These are phyloP conservation scores for Anoplius nigerrimus DNA, from an alignment of 2,888 invertebrate genomes.

Conservation along the genomic window DNA sequence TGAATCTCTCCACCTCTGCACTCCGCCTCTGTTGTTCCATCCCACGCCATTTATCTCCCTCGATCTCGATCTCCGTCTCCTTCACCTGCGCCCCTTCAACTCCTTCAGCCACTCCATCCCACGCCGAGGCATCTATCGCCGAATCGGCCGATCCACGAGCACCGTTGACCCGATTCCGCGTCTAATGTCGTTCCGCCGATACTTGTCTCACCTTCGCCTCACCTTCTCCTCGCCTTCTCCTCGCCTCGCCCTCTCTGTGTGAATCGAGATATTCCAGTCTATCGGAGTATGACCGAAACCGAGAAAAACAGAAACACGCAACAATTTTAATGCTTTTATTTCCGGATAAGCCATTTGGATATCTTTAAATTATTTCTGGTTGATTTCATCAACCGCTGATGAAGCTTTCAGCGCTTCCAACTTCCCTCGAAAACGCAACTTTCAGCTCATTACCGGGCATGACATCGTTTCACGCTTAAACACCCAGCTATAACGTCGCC, in stretches of 20 bases:
- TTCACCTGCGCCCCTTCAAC: constrained; percentile 10
- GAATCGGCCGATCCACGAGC: constrained; percentile 30
- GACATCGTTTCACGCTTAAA: too few species aligned
- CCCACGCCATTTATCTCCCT: constrained; percentile 1
- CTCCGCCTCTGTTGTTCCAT: constrained; percentile 9
- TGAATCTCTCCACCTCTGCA: constrained; percentile 12
- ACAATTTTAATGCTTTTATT: too few species aligned
- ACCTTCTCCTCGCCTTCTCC: constrained; percentile 23
- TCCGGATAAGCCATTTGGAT: too few species aligned
- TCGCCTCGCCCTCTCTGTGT: constrained; percentile 28
- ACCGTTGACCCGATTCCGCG: constrained; percentile 46
- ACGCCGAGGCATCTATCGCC: constrained; percentile 18
- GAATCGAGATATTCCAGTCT: constrained; percentile 24
- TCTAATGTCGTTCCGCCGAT: constrained; percentile 28
- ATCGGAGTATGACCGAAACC: too few species aligned
- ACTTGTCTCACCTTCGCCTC: constrained; percentile 28
- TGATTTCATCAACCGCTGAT: too few species aligned
- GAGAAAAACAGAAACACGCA: too few species aligned
- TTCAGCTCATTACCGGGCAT: too few species aligned
- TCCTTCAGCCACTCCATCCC: constrained; percentile 20
- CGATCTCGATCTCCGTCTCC: constrained; percentile 7
- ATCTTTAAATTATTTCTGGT: too few species aligned
- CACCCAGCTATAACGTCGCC: too few species aligned
- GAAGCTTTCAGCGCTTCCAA: too few species aligned
- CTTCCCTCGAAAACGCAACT: too few species aligned